Base-by-base conservation (phyloP, 2,888 invertebrate species). In the Drosophila incognita region DNA sequence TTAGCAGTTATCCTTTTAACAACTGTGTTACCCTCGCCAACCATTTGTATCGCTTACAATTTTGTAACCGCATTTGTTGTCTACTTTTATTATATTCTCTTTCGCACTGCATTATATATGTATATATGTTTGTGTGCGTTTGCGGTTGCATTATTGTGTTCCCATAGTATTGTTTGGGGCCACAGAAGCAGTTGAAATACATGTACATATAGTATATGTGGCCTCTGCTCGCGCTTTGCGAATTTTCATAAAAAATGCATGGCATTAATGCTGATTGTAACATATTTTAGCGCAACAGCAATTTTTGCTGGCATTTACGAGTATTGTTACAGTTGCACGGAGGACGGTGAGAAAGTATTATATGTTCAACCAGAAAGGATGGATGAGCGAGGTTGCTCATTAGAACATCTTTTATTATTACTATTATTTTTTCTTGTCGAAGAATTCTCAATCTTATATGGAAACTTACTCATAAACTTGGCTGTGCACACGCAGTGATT, bases 241-340 rank as follows among this genome's bases (percentile, higher is more conserved):
- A 78, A 78, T 69, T 86, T 86, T 78, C 81, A 90, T 90, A 77
- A 86, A 81, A 89, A 88, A 82, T 83, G 77, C 79, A 84, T 67
- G 74, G 68, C 76, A 88, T 90, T 90, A 84, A 88, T 81, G 72
- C 79, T 83, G 87, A 89, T 90, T 90, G 91, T 72, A 77, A 80
- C 76, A 87, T 86, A 81, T 81, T 83, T 81, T 80, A 78, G 65
- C 61, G 74, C 72, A 65, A 62, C 76, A 56, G 71, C 74, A 74
- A 70, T 83, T 82, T 76, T 77, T 76, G 76, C 69, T 89, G 69
- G 67, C 82, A 68, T 74, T 74, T 77, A 76, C 73, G 65, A 64
- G 58, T 36, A 64, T 76, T 68, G 61, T 80, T 76, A 57, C 75
- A 69, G 36, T 68, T 38, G 0, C 15, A 15, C 21, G 13, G 21